Conservation (phyloP, 2,797 vertebrate genomes). For the Cryptoblepharus egeriae region DNA sequence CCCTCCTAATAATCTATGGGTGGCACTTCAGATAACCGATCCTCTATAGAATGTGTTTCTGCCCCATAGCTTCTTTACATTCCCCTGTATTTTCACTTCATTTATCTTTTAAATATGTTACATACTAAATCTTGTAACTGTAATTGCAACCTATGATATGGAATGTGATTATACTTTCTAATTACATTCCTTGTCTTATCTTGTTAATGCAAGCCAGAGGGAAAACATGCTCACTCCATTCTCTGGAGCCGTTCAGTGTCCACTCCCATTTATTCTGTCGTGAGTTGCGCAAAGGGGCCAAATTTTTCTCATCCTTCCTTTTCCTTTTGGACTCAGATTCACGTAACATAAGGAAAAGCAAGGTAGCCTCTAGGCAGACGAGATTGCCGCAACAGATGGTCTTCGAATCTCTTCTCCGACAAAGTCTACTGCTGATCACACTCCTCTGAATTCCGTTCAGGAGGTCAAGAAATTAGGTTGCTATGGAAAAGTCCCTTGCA, state of each 20-base stretch:
- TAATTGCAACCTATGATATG: conserved; percentile 64
- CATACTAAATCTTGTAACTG: conserved; percentile 52
- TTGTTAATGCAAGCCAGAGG: conserved; percentile 9
- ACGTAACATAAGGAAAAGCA: neutral
- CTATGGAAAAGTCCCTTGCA: conserved; percentile 44
- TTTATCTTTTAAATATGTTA: conserved; percentile 62
- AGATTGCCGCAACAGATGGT: conserved; percentile 41
- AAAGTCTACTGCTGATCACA: conserved; percentile 11
- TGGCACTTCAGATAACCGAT: neutral
- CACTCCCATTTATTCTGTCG: neutral
- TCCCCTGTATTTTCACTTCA: conserved; percentile 53
- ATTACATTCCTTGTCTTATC: conserved; percentile 67
- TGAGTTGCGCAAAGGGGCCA: conserved; percentile 1
- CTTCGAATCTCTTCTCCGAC: conserved; percentile 40
- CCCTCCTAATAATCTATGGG: conserved; percentile 12
- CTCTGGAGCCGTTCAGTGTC: neutral
- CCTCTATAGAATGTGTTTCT: neutral
- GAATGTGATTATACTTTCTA: conserved; percentile 59
- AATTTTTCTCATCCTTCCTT: neutral
- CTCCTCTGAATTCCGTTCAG: conserved; percentile 27
- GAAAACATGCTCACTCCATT: conserved; percentile 23
- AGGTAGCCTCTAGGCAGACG: conserved; percentile 13
- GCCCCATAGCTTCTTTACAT: conserved; percentile 34
- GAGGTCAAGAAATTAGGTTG: conserved; percentile 34
- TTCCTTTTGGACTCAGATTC: neutral